Base-by-base conservation (phyloP, 2,113 vertebrate genomes). In the Tetrao urogallus region DNA sequence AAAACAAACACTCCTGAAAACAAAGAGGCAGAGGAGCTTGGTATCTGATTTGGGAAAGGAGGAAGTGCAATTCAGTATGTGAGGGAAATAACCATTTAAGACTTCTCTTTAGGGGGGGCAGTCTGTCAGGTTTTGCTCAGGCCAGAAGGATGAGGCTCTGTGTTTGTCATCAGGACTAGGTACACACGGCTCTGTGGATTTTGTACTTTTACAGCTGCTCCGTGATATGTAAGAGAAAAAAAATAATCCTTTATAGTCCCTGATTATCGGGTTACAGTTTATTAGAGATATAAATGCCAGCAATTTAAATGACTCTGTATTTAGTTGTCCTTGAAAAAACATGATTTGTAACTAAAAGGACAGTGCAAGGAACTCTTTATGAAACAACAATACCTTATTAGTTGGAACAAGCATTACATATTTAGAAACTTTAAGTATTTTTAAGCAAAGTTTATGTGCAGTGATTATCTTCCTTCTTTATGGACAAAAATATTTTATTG, bases 121-220 rank as follows among this genome's bases (percentile, higher is more conserved):
- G 32, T 27, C 40, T 66, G 17, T 16, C 4, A 4, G 61, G 38
- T 91, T 94, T 86, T 89, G 63, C 75, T 76, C 65, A 76, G 38
- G 60, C 70, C 50, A 88, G 73, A 76, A 92, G 81, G 82, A 85
- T 79, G 92, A 75, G 84, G 70, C 38, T 80, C 38, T 45, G 47
- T 91, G 75, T 90, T 95, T 96, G 76, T 88, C 83, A 94, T 92
- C 92, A 93, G 69, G 74, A 93, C 71, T 96, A 65, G 64, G 94
- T 96, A 96, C 96, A 96, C 77, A 92, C 0, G 1, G 93, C 85
- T 93, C 96, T 89, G 86, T 98, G 98, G 98, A 98, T 98, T 98
- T 98, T 98, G 98, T 98, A 97, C 98, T 98, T 97, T 97, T 98
- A 97, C 13, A 27, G 93, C 97, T 97, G 85, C 74, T 89, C 96